Base-by-base conservation (phyloP, 2,888 invertebrate species). In the Sturmia bella region DNA sequence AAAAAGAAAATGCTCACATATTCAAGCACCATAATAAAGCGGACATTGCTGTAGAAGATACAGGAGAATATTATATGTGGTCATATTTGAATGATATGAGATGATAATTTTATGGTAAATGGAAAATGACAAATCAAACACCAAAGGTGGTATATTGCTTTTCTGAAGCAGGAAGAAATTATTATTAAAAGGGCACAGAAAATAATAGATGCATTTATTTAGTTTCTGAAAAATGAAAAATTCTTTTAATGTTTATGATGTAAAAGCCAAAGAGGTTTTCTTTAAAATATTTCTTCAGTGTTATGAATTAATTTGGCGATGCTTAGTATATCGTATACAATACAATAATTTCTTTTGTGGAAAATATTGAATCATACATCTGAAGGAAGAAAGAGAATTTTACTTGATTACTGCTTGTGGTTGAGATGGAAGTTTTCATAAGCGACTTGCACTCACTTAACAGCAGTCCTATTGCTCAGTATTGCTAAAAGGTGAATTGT, bases 101-200 rank as follows among this genome's bases (percentile, higher is more conserved):
- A 78, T n/a, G 69, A 82, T 82, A 82, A 82, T 82, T 82, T n/a
- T 82, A 70, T 82, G 77, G 82, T 78, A 77, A 82, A 74, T 78
- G 77, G 77, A 64, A 70, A 78, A 70, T 77, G 77, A 82, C 82
- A 82, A 82, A 82, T 82, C 82, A 74, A 78, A 82, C 77, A 7
- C 43, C 74, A 48, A 74, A 64, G 73, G 81, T 74, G 81, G 77
- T 57, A 74, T 54, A 77, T 66, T 52, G 39, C 17, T 32, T 9
- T 48, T 21, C 63, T n/a, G 5, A 43, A 41, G 19, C 41, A 39
- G 19, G 32, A 7, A 32, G 32, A 7, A 32, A 32, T 32, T 32
- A 32, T 3, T 32, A 7, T 7, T 32, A 32, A 3, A 32, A 3
- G 27, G 32, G 9, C 6, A 39, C 1, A 1, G 3, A 17, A 6